Conservation (phyloP, 1,140 invertebrate genomes). For the Drosophila nigrodunni region DNA sequence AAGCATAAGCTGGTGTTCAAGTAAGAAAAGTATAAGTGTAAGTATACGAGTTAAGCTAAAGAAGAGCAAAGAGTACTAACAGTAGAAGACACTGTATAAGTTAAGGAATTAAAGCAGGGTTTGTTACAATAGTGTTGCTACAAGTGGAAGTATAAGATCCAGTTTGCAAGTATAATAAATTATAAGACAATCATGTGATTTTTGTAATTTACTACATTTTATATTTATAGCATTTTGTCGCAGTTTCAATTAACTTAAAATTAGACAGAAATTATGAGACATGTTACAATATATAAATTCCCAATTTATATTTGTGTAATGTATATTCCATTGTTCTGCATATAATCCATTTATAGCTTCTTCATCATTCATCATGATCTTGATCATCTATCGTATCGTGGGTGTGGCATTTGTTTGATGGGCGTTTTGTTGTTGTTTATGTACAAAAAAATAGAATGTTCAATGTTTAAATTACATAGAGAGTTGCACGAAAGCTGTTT, state of each 20-base stretch:
- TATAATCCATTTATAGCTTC: slow-evolving; percentile 48
- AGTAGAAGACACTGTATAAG: neutral
- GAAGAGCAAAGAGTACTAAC: neutral
- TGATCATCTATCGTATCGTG: slow-evolving; percentile 59
- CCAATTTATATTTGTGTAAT: slow-evolving; percentile 62
- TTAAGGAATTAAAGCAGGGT: neutral
- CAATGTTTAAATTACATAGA: slow-evolving; percentile 59
- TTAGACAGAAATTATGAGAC: slow-evolving; percentile 63
- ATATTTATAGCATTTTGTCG: slow-evolving; percentile 81
- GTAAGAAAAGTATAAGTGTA: neutral
- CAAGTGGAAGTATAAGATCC: neutral
- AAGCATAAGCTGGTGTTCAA: neutral
- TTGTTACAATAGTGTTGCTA: neutral
- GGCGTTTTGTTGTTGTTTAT: slow-evolving; percentile 55
- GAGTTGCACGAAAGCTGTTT: slow-evolving; percentile 72
- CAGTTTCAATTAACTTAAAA: slow-evolving; percentile 73
- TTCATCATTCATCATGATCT: slow-evolving; percentile 43
- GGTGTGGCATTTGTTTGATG: slow-evolving; percentile 64
- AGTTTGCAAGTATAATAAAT: neutral
- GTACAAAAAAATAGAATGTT: slow-evolving; percentile 59
- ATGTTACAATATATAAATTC: slow-evolving; percentile 74
- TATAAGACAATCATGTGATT: slow-evolving; percentile 39
- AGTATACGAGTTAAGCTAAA: no score
- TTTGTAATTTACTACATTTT: slow-evolving; percentile 80
- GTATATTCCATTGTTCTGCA: slow-evolving; percentile 34